Evolutionary conservation across 2,888 invertebrate species (phyloP).

Genomic region (Coecobrya sp.): DNA sequence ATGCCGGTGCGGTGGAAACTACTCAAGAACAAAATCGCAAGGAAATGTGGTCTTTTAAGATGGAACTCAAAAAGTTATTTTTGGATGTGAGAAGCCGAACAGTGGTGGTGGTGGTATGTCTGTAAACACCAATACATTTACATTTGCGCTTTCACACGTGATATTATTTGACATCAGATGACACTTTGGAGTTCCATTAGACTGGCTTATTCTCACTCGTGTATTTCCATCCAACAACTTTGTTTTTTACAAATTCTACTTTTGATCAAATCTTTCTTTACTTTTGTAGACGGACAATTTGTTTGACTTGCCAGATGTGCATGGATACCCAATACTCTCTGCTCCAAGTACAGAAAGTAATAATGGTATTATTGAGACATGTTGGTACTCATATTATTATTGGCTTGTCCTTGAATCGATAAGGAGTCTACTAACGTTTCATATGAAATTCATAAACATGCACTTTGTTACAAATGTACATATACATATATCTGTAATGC

Average conservation of each 20-base stretch:
- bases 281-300: not conserved
- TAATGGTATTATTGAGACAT: not conserved
- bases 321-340: too few species aligned
- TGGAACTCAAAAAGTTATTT: not conserved
- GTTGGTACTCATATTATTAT: not conserved
- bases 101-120: not conserved
- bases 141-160: not conserved
- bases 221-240: not conserved
- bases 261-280: not conserved
- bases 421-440: constrained; percentile 2
- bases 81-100: not conserved
- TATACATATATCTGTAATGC: not conserved
- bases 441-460: constrained; percentile 7
- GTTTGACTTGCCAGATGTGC: too few species aligned
- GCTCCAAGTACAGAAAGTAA: too few species aligned
- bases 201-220: not conserved
- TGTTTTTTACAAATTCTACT: not conserved
- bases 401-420: constrained; percentile 43
- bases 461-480: constrained; percentile 4
- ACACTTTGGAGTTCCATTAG: constrained; percentile 22
- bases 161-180: constrained; percentile 26
- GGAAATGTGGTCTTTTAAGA: not conserved
- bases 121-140: not conserved
- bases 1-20: not conserved
- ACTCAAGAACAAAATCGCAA: not conserved